phyloP scores from a whole-genome alignment of 2,888 invertebrate genomes.

The Agrochola litura region DNA sequence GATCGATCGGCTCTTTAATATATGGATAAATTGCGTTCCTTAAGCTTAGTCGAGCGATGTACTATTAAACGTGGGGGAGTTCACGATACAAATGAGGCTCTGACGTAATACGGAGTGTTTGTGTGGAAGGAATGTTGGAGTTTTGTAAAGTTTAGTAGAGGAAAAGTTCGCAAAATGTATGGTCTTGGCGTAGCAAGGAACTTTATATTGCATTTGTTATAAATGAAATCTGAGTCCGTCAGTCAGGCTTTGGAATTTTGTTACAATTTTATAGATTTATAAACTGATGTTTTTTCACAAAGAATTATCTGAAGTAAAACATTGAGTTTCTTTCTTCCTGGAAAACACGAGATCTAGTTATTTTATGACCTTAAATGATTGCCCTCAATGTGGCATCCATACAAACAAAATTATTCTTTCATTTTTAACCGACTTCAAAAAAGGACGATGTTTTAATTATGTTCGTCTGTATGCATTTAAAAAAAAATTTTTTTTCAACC shows the following conservation, averaged over 20 bases:
- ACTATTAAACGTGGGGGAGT: slow-evolving; percentile 50
- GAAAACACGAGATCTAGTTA: too few relatives aligned
- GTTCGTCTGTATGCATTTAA: too few relatives aligned
- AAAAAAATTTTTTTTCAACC: too few relatives aligned
- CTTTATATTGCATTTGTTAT: slow-evolving; percentile 4
- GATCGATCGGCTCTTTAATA: slow-evolving; percentile 71
- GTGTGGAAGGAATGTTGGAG: slow-evolving; percentile 17
- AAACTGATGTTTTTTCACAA: background rate
- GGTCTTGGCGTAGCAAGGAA: background rate
- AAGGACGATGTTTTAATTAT: too few relatives aligned
- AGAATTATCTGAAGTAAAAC: background rate
- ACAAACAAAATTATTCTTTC: background rate
- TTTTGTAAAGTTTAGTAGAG: slow-evolving; percentile 4
- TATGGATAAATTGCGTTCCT: slow-evolving; percentile 71
- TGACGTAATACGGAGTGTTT: slow-evolving; percentile 20
- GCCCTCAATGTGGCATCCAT: background rate
- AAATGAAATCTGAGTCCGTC: background rate
- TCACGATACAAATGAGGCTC: slow-evolving; percentile 44
- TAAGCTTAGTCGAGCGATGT: slow-evolving; percentile 52
- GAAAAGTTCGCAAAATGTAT: slow-evolving; percentile 23
- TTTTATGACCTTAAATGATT: too few relatives aligned
- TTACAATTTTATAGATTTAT: background rate
- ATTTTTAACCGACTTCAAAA: background rate
- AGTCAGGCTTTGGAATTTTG: background rate
- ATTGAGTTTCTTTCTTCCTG: background rate